Evolutionary conservation across 2,113 vertebrate genomes (phyloP).

Genomic region (Urocynchramus pylzowi): DNA sequence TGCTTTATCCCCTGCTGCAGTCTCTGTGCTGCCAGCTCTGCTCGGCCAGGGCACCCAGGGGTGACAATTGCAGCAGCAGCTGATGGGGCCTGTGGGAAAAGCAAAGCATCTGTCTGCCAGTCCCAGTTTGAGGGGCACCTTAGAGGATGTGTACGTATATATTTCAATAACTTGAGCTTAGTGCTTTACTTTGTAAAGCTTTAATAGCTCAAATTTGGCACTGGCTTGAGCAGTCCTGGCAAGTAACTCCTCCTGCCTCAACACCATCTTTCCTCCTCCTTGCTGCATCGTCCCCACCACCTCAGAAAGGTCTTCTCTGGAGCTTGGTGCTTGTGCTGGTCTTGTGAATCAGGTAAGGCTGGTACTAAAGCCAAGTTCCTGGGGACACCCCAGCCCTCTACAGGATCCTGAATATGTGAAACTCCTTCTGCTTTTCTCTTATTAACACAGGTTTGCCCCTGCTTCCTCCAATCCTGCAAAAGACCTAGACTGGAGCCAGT

Average conservation of each 20-base stretch:
- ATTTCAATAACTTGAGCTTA: neutral
- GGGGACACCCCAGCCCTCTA: neutral
- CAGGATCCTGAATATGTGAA: neutral
- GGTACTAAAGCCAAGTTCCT: neutral
- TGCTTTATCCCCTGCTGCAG: neutral
- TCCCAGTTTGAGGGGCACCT: neutral
- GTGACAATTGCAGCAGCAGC: neutral
- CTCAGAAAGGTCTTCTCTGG: neutral
- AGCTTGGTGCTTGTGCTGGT: neutral
- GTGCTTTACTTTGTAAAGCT: neutral
- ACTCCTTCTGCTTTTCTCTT: neutral
- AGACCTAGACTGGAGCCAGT: neutral
- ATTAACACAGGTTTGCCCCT: neutral
- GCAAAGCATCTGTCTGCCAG: neutral
- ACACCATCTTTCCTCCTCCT: neutral
- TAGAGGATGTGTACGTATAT: fast-evolving
- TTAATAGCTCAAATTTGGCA: neutral
- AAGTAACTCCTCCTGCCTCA: neutral
- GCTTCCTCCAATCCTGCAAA: neutral
- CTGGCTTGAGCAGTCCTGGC: neutral
- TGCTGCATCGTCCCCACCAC: neutral
- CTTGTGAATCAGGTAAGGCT: neutral
- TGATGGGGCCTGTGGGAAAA: neutral
- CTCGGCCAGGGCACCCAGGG: neutral
- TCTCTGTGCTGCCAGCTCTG: neutral